Evolutionary conservation across 2,888 invertebrate species (phyloP), one percentile per base, ranked within the genome.

Genomic region (Dynastes hyllus): DNA sequence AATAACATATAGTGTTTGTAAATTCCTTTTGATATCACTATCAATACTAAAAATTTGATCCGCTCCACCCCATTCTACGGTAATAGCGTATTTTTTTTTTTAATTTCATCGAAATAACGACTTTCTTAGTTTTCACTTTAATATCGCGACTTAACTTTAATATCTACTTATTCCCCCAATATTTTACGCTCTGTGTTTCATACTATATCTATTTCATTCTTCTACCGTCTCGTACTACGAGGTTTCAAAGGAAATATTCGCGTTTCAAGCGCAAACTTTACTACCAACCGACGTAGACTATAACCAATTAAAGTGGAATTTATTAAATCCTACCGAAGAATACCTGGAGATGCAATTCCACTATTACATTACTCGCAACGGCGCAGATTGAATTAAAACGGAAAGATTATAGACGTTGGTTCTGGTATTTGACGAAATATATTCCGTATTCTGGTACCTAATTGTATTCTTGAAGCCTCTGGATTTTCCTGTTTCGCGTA

Each of bases 91-190:
- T 0, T 22, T 22, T 22, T 22, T 22, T 22, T 22, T 22, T 22
- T 22, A 22, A 22, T 22, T 22, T 22, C 1, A 22, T 22, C 22
- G 22, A 22, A 22, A 22, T 22, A 22, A 5, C 32, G 27, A 22
- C 29, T 27, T 63, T 29, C n/a, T 63, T 63, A 63, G 32, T 63
- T 63, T 63, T 27, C 63, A 32, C 63, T 61, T 61, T 61, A 63
- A 63, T 63, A 63, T 63, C 13, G 9, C 32, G 1, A 29, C 29
- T 5, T 32, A 63, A 13, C 63, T 63, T 29, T 63, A 63, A 3
- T 61, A 61, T 13, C 32, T 13, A 27, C 32, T 29, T 63, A 9
- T 1, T 63, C 9, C 27, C 11, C 5, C 11, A 1, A 29, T 29
- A 29, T 11, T 63, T 63, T 63, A 63, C 27, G 27, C 13, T 27